Conservation (phyloP, 2,888 invertebrate species). For the Scrobipalpa costella region DNA sequence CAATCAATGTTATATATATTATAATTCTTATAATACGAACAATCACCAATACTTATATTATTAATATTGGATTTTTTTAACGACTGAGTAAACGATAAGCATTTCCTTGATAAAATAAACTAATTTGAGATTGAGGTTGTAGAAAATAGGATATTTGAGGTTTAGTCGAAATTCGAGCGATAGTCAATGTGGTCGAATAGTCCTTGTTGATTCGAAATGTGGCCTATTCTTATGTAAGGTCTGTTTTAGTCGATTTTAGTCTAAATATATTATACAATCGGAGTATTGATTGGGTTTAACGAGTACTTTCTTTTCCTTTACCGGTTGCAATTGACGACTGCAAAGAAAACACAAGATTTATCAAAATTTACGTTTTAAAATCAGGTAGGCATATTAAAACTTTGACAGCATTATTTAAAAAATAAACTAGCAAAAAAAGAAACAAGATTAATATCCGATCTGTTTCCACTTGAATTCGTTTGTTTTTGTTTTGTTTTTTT, state of each 20-base stretch:
- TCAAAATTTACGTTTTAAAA: neutral
- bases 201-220: constrained; percentile 27
- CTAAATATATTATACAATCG: constrained; percentile 30
- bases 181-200: constrained; percentile 43
- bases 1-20: no score
- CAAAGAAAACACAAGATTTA: neutral
- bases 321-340: constrained; percentile 1
- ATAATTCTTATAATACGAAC: constrained; percentile 12
- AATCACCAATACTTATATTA: constrained; percentile 8
- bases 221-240: constrained; percentile 34
- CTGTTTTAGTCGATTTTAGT: constrained; percentile 37
- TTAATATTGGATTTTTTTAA: constrained; percentile 31
- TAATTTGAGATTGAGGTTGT: constrained; percentile 45
- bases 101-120: constrained; percentile 33
- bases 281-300: constrained; percentile 11
- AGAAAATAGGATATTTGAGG: constrained; percentile 37
- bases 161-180: constrained; percentile 39
- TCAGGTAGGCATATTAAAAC: no score
- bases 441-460: no score
- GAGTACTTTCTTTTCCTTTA: neutral
- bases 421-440: no score
- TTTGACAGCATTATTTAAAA: no score
- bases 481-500: no score
- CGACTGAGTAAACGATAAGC: constrained; percentile 44
- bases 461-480: no score